Conservation (phyloP, 1,140 invertebrate species). For the Lanistes nyassanus region DNA sequence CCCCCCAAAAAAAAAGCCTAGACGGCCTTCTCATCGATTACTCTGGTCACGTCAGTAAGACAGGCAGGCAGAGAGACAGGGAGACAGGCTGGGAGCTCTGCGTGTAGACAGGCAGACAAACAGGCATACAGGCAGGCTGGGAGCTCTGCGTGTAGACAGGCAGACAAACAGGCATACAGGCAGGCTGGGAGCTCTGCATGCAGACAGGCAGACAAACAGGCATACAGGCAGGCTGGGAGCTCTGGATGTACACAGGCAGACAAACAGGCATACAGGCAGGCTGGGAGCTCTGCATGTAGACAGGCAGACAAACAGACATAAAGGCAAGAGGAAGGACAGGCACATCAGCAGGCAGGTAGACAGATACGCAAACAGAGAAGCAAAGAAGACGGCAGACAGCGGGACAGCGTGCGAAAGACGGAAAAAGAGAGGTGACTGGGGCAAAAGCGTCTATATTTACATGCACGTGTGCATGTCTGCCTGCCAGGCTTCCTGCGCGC, state of each 20-base stretch:
- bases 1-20: neutral
- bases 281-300: neutral
- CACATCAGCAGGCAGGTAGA: neutral
- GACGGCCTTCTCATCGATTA: too few relatives aligned
- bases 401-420: conserved; percentile 12
- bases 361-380: neutral
- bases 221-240: neutral
- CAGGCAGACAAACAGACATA: neutral
- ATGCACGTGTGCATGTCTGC: too few relatives aligned
- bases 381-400: neutral
- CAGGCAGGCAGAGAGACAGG: conserved; percentile 3
- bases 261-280: neutral
- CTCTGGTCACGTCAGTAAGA: too few relatives aligned
- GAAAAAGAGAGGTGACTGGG: conserved; percentile 23
- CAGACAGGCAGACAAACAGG: too few relatives aligned
- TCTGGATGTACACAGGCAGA: neutral
- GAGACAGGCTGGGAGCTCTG: conserved; percentile 3
- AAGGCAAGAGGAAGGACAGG: neutral
- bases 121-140: too few relatives aligned
- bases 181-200: too few relatives aligned
- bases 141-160: too few relatives aligned
- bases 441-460: too few relatives aligned
- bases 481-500: too few relatives aligned
- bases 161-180: too few relatives aligned
- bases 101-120: too few relatives aligned